These are phyloP conservation scores for Chrysemys picta DNA, from an alignment of 2,113 vertebrate species.

Conservation along the genomic window DNA sequence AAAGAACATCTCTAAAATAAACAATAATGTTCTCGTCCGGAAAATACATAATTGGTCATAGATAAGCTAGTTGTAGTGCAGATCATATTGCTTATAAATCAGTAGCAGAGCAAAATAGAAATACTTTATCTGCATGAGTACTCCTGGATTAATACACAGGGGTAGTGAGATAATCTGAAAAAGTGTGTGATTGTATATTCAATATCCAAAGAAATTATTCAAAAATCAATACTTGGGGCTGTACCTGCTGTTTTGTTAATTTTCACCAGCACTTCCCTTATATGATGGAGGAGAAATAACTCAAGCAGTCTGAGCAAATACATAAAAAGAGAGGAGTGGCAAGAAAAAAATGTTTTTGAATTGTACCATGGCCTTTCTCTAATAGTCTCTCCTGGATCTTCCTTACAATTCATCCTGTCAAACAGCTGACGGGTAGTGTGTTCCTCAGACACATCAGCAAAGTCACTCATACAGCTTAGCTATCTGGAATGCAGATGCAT, in stretches of 20 bases:
- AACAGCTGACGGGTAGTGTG: neutral
- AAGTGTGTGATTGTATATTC: neutral
- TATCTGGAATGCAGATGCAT: neutral
- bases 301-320: neutral
- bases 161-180: neutral
- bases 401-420: neutral
- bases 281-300: conserved; percentile 35
- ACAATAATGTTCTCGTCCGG: neutral
- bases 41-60: neutral
- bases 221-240: neutral
- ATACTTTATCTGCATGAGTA: neutral
- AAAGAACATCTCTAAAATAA: conserved; percentile 19
- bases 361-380: neutral
- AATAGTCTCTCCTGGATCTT: neutral
- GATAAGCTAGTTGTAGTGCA: neutral
- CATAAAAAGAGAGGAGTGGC: conserved; percentile 53
- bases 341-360: conserved; percentile 23
- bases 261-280: neutral
- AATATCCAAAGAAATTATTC: neutral
- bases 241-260: conserved; percentile 23
- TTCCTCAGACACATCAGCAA: neutral
- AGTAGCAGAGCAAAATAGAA: neutral
- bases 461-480: neutral
- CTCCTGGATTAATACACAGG: conserved; percentile 6
- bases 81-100: conserved; percentile 1